phyloP scores from a whole-genome alignment of 2,888 invertebrate species.

The Choreutis nemorana region DNA sequence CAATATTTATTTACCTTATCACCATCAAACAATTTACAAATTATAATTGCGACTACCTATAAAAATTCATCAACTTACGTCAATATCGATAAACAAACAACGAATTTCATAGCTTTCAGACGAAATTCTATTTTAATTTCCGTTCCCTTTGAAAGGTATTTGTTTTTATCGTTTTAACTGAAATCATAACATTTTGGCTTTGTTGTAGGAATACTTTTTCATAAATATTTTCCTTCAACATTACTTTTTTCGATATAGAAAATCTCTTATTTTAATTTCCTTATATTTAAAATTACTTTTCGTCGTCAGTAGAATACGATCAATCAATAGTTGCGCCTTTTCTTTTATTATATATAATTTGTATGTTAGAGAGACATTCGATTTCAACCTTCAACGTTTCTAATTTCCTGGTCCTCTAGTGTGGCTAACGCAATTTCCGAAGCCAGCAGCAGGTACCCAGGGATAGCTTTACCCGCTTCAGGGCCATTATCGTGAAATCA shows the following conservation, averaged over 20 bases:
- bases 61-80: slow-evolving; percentile 3
- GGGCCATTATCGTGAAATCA: slow-evolving; percentile 51
- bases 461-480: slow-evolving; percentile 30
- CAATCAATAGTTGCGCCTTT: no score
- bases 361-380: slow-evolving; percentile 48
- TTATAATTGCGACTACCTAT: no score
- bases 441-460: slow-evolving; percentile 44
- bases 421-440: slow-evolving; percentile 65
- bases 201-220: no score
- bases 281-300: no score
- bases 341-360: no score
- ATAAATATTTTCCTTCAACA: no score
- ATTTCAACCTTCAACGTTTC: slow-evolving; percentile 61
- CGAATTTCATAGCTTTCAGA: slow-evolving; percentile 6
- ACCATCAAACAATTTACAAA: no score
- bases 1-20: no score
- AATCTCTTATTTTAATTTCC: no score
- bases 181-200: no score
- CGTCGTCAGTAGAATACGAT: no score
- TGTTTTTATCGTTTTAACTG: slow-evolving; percentile 3
- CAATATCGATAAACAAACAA: slow-evolving; percentile 7
- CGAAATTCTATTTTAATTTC: slow-evolving; percentile 7
- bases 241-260: no score
- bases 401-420: slow-evolving; percentile 63
- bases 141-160: slow-evolving; percentile 3